Conservation (phyloP, 2,888 invertebrate species). For the Xanthorhoe designata region DNA sequence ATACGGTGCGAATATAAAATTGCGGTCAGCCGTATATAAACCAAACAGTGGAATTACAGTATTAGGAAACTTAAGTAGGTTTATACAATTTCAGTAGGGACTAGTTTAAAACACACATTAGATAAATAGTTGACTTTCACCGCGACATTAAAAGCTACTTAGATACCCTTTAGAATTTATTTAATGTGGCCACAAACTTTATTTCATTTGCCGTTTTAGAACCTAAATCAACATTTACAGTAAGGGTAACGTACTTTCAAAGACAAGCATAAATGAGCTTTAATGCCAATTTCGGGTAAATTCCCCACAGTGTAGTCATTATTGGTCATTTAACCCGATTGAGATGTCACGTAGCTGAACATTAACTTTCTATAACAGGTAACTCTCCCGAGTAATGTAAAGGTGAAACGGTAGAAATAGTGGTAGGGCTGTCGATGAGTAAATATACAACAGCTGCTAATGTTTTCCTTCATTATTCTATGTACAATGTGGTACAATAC, state of each 20-base stretch:
- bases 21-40: too few species aligned
- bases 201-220: not conserved
- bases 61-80: not conserved
- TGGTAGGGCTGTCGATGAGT: constrained; percentile 5
- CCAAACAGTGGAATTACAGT: too few species aligned
- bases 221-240: constrained; percentile 4
- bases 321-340: constrained; percentile 34
- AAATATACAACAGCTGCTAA: not conserved
- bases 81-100: not conserved
- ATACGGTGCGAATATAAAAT: too few species aligned
- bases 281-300: constrained; percentile 22
- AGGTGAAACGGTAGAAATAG: constrained; percentile 9
- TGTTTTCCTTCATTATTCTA: too few species aligned
- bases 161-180: not conserved
- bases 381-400: constrained; percentile 14
- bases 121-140: not conserved
- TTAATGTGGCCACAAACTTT: constrained; percentile 2
- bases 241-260: constrained; percentile 22
- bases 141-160: not conserved
- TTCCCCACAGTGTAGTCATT: constrained; percentile 26
- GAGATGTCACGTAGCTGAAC: constrained; percentile 28
- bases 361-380: constrained; percentile 30
- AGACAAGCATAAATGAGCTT: constrained; percentile 16
- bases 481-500: too few species aligned
- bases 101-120: not conserved